Evolutionary conservation across 2,888 invertebrate species (phyloP).

Genomic region (Lochmaea capreae): DNA sequence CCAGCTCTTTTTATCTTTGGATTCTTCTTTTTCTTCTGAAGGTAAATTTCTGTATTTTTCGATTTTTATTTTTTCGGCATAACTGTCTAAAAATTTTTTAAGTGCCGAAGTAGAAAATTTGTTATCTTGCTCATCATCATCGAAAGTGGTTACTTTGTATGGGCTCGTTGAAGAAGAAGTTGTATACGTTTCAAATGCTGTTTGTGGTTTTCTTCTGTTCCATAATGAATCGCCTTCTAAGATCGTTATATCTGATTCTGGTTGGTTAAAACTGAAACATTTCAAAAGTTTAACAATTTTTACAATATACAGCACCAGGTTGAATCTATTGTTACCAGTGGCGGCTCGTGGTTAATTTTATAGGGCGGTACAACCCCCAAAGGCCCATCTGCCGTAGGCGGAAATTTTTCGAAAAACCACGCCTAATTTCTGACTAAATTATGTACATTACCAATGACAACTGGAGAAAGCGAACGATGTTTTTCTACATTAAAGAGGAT

Average conservation of each 20-base stretch:
- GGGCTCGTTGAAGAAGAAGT: constrained; percentile 41
- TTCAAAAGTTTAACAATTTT: constrained; percentile 37
- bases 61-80: constrained; percentile 64
- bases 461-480: no score
- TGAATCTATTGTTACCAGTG: no score
- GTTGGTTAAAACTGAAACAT: constrained; percentile 70
- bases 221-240: constrained; percentile 67
- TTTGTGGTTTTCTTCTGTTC: constrained; percentile 31
- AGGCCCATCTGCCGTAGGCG: no score
- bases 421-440: no score
- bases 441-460: no score
- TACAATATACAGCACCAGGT: no score
- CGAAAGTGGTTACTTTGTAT: constrained; percentile 58
- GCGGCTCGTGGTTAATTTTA: no score
- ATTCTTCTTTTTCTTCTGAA: constrained; percentile 41
- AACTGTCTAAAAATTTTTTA: constrained; percentile 72
- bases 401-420: no score
- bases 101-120: constrained; percentile 61
- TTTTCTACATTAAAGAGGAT: no score
- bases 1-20: constrained; percentile 67
- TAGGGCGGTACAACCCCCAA: no score
- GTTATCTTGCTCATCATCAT: constrained; percentile 50
- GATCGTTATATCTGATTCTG: constrained; percentile 70
- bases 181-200: constrained; percentile 33
- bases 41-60: constrained; percentile 24